Percentiles rank a stretch among this genome's conserved stretches.
Evolutionary conservation across 1,140 invertebrate genomes (phyloP).

Genomic region (Caenorhabditis remanei): DNA sequence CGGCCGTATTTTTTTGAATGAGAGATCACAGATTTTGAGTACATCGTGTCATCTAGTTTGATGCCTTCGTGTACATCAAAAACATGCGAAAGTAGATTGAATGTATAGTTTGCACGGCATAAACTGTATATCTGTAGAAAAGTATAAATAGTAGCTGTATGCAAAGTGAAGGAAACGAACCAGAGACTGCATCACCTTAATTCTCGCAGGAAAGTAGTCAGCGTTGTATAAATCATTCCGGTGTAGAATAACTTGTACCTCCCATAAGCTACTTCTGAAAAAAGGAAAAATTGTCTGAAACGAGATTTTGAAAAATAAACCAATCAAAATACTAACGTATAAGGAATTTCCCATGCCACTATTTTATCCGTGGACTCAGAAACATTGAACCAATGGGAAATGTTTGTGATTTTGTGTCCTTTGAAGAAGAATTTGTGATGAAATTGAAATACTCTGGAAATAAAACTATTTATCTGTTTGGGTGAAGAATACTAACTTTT

Average conservation of each 20-base stretch:
- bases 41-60: slow-evolving; percentile 1
- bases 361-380: background rate
- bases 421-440: slow-evolving; percentile 25
- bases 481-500: background rate
- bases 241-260: background rate
- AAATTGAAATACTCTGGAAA: background rate
- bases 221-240: slow-evolving; percentile 28
- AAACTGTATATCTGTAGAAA: background rate
- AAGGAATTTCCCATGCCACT: background rate
- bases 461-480: background rate
- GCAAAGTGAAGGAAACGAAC: background rate
- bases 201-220: slow-evolving; percentile 25
- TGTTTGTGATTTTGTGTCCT: background rate
- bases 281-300: background rate
- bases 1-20: slow-evolving; percentile 2
- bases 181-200: slow-evolving; percentile 19
- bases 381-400: slow-evolving; percentile 6
- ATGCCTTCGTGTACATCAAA: slow-evolving; percentile 21
- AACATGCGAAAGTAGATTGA: background rate
- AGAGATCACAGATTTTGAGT: background rate
- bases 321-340: background rate
- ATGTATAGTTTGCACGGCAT: slow-evolving; percentile 20
- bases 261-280: slow-evolving; percentile 33
- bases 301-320: background rate
- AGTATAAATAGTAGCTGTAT: background rate